phyloP scores from a whole-genome alignment of 2,797 vertebrate species.

The Okamejei kenojei region DNA sequence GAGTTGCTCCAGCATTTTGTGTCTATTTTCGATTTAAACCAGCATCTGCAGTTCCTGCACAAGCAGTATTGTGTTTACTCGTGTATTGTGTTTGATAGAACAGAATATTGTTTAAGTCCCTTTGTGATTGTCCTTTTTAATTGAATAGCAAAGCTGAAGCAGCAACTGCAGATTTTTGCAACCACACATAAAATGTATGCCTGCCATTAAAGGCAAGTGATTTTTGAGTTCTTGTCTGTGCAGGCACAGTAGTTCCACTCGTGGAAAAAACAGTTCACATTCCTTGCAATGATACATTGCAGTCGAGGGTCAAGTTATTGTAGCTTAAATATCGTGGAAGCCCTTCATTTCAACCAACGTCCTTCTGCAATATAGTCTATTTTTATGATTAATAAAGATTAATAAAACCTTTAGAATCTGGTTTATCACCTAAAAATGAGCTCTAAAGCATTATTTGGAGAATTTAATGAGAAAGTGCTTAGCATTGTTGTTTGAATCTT shows the following conservation, averaged over 20 bases:
- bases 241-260: background rate
- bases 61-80: background rate
- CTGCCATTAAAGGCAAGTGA: background rate
- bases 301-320: background rate
- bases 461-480: slow-evolving; percentile 41
- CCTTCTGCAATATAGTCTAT: background rate
- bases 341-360: background rate
- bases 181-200: background rate
- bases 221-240: background rate
- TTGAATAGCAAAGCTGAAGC: background rate
- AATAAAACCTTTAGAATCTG: background rate
- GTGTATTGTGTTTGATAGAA: background rate
- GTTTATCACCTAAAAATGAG: background rate
- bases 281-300: background rate
- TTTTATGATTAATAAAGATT: slow-evolving; percentile 22
- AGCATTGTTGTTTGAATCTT: slow-evolving; percentile 45
- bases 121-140: background rate
- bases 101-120: background rate
- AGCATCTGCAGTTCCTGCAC: no score
- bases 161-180: background rate
- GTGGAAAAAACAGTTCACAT: background rate
- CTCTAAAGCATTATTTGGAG: background rate
- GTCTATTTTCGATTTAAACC: no score
- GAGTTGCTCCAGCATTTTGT: no score
- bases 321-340: background rate